Evolutionary conservation across 1,140 invertebrate genomes (phyloP).

Genomic region (Hylaeus anthracinus): DNA sequence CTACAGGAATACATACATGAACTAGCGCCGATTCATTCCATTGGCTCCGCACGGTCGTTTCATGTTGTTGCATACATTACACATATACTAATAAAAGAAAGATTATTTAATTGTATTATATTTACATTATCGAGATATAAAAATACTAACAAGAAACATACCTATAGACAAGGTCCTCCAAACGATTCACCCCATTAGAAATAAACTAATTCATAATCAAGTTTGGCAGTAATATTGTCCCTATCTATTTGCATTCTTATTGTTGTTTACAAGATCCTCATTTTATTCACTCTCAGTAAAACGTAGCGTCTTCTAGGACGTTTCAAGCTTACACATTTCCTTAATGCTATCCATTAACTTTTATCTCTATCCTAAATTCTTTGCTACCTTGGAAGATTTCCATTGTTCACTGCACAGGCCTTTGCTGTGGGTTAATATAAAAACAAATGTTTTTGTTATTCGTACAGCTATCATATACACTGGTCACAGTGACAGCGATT

Average conservation of each 20-base stretch:
- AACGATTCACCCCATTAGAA: slow-evolving; percentile 70
- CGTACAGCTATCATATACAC: slow-evolving; percentile 31
- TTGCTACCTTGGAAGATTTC: slow-evolving; percentile 58
- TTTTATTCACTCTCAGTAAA: slow-evolving; percentile 58
- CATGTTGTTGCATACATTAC: slow-evolving; percentile 54
- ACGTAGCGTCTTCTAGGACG: slow-evolving; percentile 47
- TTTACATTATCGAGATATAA: slow-evolving; percentile 77
- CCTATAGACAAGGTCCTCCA: slow-evolving; percentile 69
- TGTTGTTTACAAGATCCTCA: slow-evolving; percentile 69
- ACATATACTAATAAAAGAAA: slow-evolving; percentile 60
- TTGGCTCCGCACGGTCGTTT: slow-evolving; percentile 62
- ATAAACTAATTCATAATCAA: slow-evolving; percentile 77
- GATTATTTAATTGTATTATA: slow-evolving; percentile 64
- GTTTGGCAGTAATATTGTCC: slow-evolving; percentile 81
- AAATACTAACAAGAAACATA: slow-evolving; percentile 79
- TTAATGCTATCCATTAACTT: slow-evolving; percentile 32
- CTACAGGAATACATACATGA: slow-evolving; percentile 24
- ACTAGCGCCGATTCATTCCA: slow-evolving; percentile 56
- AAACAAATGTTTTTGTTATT: slow-evolving; percentile 47
- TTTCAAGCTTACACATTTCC: slow-evolving; percentile 50
- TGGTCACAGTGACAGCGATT: slow-evolving; percentile 29
- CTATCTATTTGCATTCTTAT: slow-evolving; percentile 77
- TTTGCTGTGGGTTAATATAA: slow-evolving; percentile 47
- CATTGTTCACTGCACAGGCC: slow-evolving; percentile 44
- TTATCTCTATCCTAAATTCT: slow-evolving; percentile 51